These are phyloP conservation scores for Heloderma charlesbogerti DNA, from an alignment of 2,113 vertebrate genomes.

Conservation along the genomic window DNA sequence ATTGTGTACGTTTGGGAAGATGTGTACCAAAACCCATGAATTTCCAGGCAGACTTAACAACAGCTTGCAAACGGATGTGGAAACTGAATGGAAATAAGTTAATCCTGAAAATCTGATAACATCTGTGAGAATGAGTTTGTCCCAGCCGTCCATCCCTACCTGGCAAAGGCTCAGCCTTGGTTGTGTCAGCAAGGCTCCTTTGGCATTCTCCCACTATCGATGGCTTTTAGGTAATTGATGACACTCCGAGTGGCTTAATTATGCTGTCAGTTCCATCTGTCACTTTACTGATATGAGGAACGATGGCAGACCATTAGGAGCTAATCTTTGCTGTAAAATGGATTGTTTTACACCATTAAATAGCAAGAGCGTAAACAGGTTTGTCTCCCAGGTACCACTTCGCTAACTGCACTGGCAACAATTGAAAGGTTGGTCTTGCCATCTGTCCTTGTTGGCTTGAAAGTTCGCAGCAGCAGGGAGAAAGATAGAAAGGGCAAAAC, in stretches of 20 bases:
- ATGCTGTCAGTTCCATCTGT: constrained; percentile 70
- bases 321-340: constrained; percentile 75
- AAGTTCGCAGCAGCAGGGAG: constrained; percentile 15
- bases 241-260: constrained; percentile 74
- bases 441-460: constrained; percentile 44
- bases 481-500: not conserved
- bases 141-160: too few species aligned
- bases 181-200: too few species aligned
- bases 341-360: constrained; percentile 72
- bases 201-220: too few species aligned
- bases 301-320: constrained; percentile 69
- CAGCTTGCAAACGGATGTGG: too few species aligned
- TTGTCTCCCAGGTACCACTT: constrained; percentile 52
- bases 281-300: constrained; percentile 54
- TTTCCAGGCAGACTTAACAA: too few species aligned
- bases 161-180: too few species aligned
- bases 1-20: too few species aligned
- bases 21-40: too few species aligned
- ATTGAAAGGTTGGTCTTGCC: constrained; percentile 39
- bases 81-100: too few species aligned
- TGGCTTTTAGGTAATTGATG: constrained; percentile 69
- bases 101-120: too few species aligned
- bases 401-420: constrained; percentile 27
- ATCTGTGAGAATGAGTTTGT: too few species aligned
- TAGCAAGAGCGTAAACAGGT: constrained; percentile 57